Base-by-base conservation (phyloP, 2,888 invertebrate species). In the Sepiola atlantica region DNA sequence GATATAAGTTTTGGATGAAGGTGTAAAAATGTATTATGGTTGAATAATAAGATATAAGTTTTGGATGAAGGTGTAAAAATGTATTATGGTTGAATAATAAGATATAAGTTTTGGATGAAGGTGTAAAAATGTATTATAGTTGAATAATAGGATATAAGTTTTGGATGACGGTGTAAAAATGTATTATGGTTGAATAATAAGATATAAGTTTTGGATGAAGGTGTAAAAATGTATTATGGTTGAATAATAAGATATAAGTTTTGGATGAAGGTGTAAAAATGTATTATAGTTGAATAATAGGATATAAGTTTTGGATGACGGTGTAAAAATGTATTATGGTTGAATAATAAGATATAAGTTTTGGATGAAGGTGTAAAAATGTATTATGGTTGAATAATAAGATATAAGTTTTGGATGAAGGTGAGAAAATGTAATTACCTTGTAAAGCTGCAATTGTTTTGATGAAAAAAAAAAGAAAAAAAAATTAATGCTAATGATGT, bases 341-440 rank as follows among this genome's bases (percentile, higher is more conserved):
- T 77, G 77, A 32, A 77, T 16, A 45, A 45, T n/a, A 77, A n/a
- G 18, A 28, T 16, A 77, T n/a, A 77, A 77, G 16, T 77, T n/a
- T 77, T n/a, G 77, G 77, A 77, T 77, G n/a, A 77, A 77, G 45
- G 8, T 45, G 45, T 45, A 45, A 45, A 45, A 8, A 45, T 45
- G 16, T 77, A 12, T 10, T 4, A 77, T 77, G n/a, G 14, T 77
- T 77, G 77, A 32, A 77, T 16, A 45, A 45, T n/a, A 77, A n/a
- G 18, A 28, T 16, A 77, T n/a, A 77, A 77, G 16, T 77, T n/a
- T 77, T n/a, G 77, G 77, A 77, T 77, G n/a, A 77, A 77, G 32
- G 32, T 77, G 32, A 77, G n/a, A 77, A 77, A 77, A 77, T 77
- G 77, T 92, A 92, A 54, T 92, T 92, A 92, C 92, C 92, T 92